Conservation (phyloP, 1,140 invertebrate genomes). For the Euura saliciscinereae region DNA sequence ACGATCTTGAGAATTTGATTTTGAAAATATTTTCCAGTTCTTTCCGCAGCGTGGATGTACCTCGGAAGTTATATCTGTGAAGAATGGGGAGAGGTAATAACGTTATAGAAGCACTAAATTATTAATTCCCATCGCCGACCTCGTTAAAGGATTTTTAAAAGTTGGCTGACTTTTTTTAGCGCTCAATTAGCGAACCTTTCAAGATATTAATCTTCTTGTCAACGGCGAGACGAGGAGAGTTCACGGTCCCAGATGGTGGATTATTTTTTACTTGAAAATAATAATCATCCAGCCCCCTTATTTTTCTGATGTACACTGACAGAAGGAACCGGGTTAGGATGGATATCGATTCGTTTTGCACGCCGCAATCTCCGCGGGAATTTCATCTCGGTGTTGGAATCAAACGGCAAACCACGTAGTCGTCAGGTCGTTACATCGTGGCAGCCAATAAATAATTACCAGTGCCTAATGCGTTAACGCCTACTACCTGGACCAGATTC, state of each 20-base stretch:
- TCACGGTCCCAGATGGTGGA: background rate
- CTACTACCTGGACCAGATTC: background rate
- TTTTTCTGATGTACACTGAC: background rate
- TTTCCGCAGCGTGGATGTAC: background rate
- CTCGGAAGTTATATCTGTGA: background rate
- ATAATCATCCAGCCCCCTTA: background rate
- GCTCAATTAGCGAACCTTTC: background rate
- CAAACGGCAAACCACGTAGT: conserved; percentile 15
- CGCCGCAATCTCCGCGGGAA: conserved; percentile 11
- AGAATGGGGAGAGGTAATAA: background rate
- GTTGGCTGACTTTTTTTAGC: background rate
- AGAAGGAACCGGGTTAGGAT: background rate
- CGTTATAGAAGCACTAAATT: background rate
- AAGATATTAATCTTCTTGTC: conserved; percentile 5
- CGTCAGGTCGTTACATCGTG: too few relatives aligned
- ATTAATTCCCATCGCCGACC: background rate
- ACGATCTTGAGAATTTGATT: too few relatives aligned
- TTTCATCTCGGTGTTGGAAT: conserved; percentile 25
- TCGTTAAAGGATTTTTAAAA: background rate
- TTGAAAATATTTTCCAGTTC: too few relatives aligned
- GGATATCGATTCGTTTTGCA: background rate
- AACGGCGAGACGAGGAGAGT: background rate
- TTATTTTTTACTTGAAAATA: conserved; percentile 2
- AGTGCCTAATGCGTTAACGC: background rate
- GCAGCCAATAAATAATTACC: background rate